A percentile compares a stretch with the other conserved stretches of the same genome.
These are phyloP conservation scores for Stictocephala bisonia DNA, from an alignment of 2,888 invertebrate species.

Conservation along the genomic window DNA sequence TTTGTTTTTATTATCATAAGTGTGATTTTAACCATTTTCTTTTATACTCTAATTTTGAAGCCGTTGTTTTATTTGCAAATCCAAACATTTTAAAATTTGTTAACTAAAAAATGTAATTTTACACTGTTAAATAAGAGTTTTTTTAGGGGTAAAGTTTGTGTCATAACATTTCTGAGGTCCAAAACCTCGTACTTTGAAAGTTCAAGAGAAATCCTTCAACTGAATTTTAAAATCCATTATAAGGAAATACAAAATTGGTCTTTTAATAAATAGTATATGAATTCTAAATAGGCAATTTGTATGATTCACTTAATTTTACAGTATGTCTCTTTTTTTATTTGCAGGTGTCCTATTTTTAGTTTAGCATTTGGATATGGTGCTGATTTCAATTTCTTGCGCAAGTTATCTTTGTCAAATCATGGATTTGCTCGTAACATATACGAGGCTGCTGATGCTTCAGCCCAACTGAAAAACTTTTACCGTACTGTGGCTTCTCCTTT, in stretches of 20 bases:
- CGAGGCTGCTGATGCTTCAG: constrained; percentile 75
- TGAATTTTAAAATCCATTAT: too few relatives aligned
- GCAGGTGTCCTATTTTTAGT: constrained; percentile 69
- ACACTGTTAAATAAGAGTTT: too few relatives aligned
- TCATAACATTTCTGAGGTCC: too few relatives aligned
- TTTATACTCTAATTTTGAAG: too few relatives aligned
- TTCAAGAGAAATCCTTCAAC: too few relatives aligned
- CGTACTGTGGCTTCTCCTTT: constrained; percentile 76
- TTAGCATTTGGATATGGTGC: constrained; percentile 79
- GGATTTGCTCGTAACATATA: constrained; percentile 79
- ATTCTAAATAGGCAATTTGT: background rate
- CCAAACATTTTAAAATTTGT: too few relatives aligned
- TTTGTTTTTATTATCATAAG: too few relatives aligned
- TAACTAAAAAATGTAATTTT: too few relatives aligned
- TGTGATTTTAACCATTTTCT: too few relatives aligned
- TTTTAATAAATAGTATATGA: background rate
- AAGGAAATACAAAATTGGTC: background rate
- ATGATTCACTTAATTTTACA: background rate
- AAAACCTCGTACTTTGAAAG: too few relatives aligned
- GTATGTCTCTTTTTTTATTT: background rate
- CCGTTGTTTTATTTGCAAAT: too few relatives aligned
- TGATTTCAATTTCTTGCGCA: constrained; percentile 74
- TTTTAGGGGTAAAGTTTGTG: too few relatives aligned
- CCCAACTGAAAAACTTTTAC: constrained; percentile 76
- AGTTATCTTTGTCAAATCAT: constrained; percentile 72